A percentile compares a stretch with the other conserved stretches of the same genome.
These are phyloP conservation scores for Chelon labrosus DNA, from an alignment of 2,797 vertebrate genomes.

Conservation along the genomic window DNA sequence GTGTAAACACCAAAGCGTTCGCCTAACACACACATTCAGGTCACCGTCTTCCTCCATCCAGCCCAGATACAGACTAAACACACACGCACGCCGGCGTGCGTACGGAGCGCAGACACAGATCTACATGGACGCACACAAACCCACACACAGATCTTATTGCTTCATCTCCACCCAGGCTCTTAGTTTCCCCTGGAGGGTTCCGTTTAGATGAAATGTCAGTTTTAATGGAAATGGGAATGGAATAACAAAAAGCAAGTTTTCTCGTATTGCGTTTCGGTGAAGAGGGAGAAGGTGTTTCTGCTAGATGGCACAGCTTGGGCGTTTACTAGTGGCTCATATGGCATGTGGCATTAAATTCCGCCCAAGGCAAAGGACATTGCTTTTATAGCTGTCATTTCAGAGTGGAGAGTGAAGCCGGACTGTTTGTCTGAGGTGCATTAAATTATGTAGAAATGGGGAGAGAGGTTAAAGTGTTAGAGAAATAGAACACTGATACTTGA, in stretches of 20 bases:
- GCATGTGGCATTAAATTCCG: slow-evolving; percentile 66
- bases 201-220: slow-evolving; percentile 90
- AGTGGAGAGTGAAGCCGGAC: slow-evolving; percentile 34
- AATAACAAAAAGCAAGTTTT: slow-evolving; percentile 85
- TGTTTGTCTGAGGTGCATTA: slow-evolving; percentile 44
- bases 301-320: slow-evolving; percentile 72
- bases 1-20: slow-evolving; percentile 47
- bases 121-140: slow-evolving; percentile 41
- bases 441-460: slow-evolving; percentile 56
- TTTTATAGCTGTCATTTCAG: slow-evolving; percentile 72
- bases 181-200: slow-evolving; percentile 86
- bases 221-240: slow-evolving; percentile 91
- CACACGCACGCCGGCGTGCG: slow-evolving; percentile 40
- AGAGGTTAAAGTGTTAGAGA: slow-evolving; percentile 41
- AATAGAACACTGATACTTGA: slow-evolving; percentile 14
- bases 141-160: slow-evolving; percentile 62
- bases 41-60: slow-evolving; percentile 50
- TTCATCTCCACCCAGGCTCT: slow-evolving; percentile 81
- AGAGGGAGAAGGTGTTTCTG: slow-evolving; percentile 74
- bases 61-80: slow-evolving; percentile 45
- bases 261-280: slow-evolving; percentile 67
- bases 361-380: slow-evolving; percentile 68
- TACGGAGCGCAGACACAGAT: slow-evolving; percentile 39
- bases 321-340: slow-evolving; percentile 57
- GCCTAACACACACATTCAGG: slow-evolving; percentile 57